phyloP scores from a whole-genome alignment of 2,113 vertebrate species.

The Dicentrarchus labrax region DNA sequence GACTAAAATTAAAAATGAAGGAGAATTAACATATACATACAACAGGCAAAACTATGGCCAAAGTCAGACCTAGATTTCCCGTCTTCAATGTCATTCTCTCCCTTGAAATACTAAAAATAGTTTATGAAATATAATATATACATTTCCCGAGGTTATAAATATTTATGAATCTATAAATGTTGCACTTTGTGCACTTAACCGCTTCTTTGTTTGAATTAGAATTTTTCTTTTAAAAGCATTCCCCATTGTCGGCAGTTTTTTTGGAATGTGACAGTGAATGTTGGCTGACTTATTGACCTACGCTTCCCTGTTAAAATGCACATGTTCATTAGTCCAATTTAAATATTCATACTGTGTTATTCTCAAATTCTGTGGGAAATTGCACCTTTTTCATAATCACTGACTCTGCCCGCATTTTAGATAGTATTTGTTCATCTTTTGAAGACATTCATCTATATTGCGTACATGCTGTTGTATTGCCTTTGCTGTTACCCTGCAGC shows the following conservation, averaged over 20 bases:
- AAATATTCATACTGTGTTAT: not conserved
- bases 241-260: not conserved
- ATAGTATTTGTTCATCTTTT: not conserved
- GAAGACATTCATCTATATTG: not conserved
- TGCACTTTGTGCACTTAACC: slow-evolving; percentile 1
- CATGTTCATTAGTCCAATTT: not conserved
- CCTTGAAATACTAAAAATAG: not conserved
- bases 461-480: not conserved
- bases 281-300: not conserved
- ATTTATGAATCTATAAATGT: not conserved
- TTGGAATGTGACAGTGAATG: not conserved
- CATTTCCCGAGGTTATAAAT: not conserved
- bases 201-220: not conserved
- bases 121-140: not conserved
- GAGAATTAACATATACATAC: not conserved
- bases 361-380: not conserved
- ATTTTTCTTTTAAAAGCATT: slow-evolving; percentile 3
- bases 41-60: not conserved
- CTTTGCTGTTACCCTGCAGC: not conserved
- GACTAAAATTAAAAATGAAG: not conserved
- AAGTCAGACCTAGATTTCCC: not conserved
- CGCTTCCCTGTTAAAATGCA: slow-evolving; percentile 2
- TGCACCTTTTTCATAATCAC: not conserved
- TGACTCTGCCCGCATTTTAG: not conserved
- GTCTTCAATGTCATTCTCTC: not conserved